Evolutionary conservation across 1,140 invertebrate species (phyloP), one percentile per base, ranked within the genome.

Genomic region (Anoplophora glabripennis): DNA sequence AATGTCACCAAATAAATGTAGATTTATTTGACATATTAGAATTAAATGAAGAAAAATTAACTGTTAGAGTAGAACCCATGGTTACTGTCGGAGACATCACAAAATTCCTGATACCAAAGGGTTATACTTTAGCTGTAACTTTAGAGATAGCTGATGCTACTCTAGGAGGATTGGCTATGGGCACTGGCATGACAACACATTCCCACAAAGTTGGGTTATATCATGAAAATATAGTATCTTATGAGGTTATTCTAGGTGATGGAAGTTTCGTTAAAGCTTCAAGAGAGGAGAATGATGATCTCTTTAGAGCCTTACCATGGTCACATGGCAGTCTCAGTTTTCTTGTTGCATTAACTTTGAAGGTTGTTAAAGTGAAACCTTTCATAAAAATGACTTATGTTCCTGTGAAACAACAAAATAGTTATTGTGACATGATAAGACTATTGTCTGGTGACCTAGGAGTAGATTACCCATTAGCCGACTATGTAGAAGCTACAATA

Each of bases 1-100:
- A 81, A 10, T 85, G 83, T 61, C 82, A 87, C 62, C 76, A 81
- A 72, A 77, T 87, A 12, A 72, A 80, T 0, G 77, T 87, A 42
- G 79, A 84, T 11, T 72, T 88, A 3, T 84, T 79, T 58, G 74
- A 80, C 62, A 80, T 83, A 64, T 68, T 83, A 7, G 66, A 76
- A 41, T 58, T 84, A 21, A 72, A 83, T 57, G 75, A 80, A 65
- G 47, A 70, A n/a, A 72, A 77, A 28, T 53, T 81, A 46, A 79
- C 75, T 5, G 74, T 84, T 1, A 67, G 70, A 49, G 82, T 83
- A 7, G 71, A 74, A 56, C 71, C 72, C 1, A 72, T 54, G 76
- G 80, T 83, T 4, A 81, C 77, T 3, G 79, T 83, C 7, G 77
- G 78, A 12, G 78, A 84, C 53, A 77, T 82, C 33, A 81, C 80